Base-by-base conservation (phyloP, 2,113 vertebrate genomes). In the Caracal caracal region DNA sequence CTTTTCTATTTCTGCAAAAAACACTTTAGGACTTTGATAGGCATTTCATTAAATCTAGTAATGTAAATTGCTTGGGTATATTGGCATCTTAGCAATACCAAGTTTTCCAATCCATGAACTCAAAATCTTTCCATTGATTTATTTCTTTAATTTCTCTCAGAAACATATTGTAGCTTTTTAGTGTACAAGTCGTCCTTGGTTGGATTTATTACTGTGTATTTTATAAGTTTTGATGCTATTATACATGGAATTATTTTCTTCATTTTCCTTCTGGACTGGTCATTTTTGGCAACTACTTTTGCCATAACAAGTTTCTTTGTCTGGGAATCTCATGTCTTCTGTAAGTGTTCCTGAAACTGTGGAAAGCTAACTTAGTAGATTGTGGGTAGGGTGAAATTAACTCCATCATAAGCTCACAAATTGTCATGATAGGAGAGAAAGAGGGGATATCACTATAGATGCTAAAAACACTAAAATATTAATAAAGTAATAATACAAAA, bases 221-320 rank as follows among this genome's bases (percentile, higher is more conserved):
- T 66, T 82, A 35, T 83, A 20, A 19, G 82, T 90, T 65, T 83
- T 83, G 56, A 37, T 94, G n/a, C 28, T 66, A 35, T 66, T 35
- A 12, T 83, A 83, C 83, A 76, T 94, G 22, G 16, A 94, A 88
- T 40, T 94, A 66, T 76, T 83, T 24, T 73, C n/a, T 83, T 81
- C 33, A 63, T 94, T 24, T 66, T n/a, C 56, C 75, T 90, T 94
- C 80, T 84, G 68, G 16, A 66, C 19, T 83, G 43, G 66, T 43
- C 13, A 53, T 65, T 83, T 93, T 81, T 43, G 22, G 30, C 59
- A 66, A 66, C 16, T 76, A 30, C 15, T 56, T 66, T 56, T 56
- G 6, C 68, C 43, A 1, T 53, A 35, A 66, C 6, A 35, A 56
- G 75, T 84, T 68, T 76, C 47, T 90, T 51, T 83, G 22, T 76